Evolutionary conservation across 2,113 vertebrate species (phyloP).

Genomic region (Aramus guarauna): DNA sequence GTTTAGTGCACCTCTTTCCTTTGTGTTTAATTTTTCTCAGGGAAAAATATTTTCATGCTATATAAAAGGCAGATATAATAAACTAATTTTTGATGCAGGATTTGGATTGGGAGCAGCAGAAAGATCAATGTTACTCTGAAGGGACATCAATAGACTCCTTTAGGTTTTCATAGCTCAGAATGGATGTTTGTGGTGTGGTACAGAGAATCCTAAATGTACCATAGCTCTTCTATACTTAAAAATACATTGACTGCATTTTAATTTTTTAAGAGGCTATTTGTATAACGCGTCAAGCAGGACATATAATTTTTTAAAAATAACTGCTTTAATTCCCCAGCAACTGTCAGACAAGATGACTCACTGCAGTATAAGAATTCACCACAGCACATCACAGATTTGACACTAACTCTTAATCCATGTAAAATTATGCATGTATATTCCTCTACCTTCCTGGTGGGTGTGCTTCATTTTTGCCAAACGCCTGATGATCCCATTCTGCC

Average conservation of each 20-base stretch:
- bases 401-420: slow-evolving; percentile 53
- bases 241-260: slow-evolving; percentile 36
- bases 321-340: slow-evolving; percentile 62
- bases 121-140: slow-evolving; percentile 24
- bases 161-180: slow-evolving; percentile 23
- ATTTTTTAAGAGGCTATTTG: slow-evolving; percentile 65
- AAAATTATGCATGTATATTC: slow-evolving; percentile 53
- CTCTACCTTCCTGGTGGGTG: slow-evolving; percentile 10
- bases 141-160: slow-evolving; percentile 8
- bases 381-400: slow-evolving; percentile 36
- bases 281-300: slow-evolving; percentile 56
- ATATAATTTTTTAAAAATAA: slow-evolving; percentile 62
- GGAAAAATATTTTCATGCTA: neutral
- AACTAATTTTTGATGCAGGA: neutral
- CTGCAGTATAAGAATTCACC: slow-evolving; percentile 30
- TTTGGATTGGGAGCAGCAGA: neutral
- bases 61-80: neutral
- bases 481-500: slow-evolving; percentile 20
- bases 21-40: neutral
- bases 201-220: slow-evolving; percentile 31
- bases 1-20: neutral
- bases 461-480: slow-evolving; percentile 24
- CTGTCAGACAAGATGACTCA: slow-evolving; percentile 62
- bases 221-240: slow-evolving; percentile 48
- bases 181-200: slow-evolving; percentile 15